These are phyloP conservation scores for Drosophila cracens DNA, from an alignment of 2,888 invertebrate genomes.

Conservation along the genomic window DNA sequence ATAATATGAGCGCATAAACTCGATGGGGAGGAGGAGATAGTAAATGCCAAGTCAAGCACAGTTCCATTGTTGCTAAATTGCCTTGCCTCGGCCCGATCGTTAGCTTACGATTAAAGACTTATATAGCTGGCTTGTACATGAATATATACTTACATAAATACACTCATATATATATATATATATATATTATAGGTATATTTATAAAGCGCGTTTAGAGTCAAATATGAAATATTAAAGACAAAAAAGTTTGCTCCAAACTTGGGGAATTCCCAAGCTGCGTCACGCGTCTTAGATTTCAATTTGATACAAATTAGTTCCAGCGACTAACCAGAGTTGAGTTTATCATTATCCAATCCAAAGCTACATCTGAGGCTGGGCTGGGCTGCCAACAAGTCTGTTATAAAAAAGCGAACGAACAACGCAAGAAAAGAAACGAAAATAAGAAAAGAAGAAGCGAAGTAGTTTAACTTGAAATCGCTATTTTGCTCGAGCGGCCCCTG, in stretches of 20 bases:
- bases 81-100: slow-evolving; percentile 45
- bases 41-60: slow-evolving; percentile 49
- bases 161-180: slow-evolving; percentile 11
- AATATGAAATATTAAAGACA: slow-evolving; percentile 63
- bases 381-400: slow-evolving; percentile 61
- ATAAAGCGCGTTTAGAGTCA: slow-evolving; percentile 30
- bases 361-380: slow-evolving; percentile 29
- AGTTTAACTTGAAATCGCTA: slow-evolving; percentile 56
- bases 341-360: slow-evolving; percentile 47
- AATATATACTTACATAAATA: not conserved
- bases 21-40: slow-evolving; percentile 35
- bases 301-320: slow-evolving; percentile 38
- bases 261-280: slow-evolving; percentile 77
- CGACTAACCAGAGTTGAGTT: slow-evolving; percentile 19
- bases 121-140: slow-evolving; percentile 26
- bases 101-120: slow-evolving; percentile 71
- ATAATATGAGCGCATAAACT: slow-evolving; percentile 42
- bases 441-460: slow-evolving; percentile 32
- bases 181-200: slow-evolving; percentile 1
- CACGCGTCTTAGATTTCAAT: slow-evolving; percentile 57
- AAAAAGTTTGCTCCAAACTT: slow-evolving; percentile 66
- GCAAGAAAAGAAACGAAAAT: slow-evolving; percentile 4
- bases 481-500: slow-evolving; percentile 21
- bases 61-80: slow-evolving; percentile 54
- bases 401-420: slow-evolving; percentile 10